These are phyloP conservation scores for Leucopsar rothschildi DNA, from an alignment of 2,113 vertebrate species.

Conservation along the genomic window DNA sequence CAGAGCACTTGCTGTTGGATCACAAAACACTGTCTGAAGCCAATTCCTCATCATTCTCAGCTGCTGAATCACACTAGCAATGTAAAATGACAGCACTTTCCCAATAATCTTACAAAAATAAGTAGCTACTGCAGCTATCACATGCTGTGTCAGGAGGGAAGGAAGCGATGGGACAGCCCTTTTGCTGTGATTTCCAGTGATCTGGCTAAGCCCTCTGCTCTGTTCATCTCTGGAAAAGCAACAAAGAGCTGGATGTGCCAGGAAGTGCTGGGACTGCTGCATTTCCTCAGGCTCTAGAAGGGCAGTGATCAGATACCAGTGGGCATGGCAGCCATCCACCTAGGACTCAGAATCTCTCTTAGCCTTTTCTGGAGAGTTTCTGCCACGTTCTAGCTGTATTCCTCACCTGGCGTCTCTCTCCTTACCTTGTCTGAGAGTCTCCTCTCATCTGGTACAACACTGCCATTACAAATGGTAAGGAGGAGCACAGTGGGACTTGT, in stretches of 20 bases:
- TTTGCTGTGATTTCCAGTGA: neutral
- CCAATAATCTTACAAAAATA: neutral
- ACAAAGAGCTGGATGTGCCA: neutral
- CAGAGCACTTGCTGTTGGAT: neutral
- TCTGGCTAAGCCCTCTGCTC: neutral
- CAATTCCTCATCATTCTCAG: neutral
- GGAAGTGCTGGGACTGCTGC: neutral
- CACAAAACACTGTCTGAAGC: neutral
- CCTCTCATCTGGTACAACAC: neutral
- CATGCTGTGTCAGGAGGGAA: neutral
- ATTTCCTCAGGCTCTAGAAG: neutral
- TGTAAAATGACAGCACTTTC: neutral
- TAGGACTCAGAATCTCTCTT: neutral
- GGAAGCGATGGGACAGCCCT: neutral
- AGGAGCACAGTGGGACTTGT: neutral
- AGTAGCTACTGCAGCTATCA: neutral
- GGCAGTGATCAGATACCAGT: neutral
- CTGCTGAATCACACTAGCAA: neutral
- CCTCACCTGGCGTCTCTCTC: neutral
- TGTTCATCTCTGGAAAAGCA: neutral
- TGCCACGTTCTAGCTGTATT: neutral
- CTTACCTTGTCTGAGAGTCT: neutral
- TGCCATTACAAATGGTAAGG: neutral
- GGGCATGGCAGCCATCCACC: neutral
- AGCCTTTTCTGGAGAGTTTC: neutral